Base-by-base conservation (phyloP, 2,888 invertebrate species). In the Cyclophora punctaria region DNA sequence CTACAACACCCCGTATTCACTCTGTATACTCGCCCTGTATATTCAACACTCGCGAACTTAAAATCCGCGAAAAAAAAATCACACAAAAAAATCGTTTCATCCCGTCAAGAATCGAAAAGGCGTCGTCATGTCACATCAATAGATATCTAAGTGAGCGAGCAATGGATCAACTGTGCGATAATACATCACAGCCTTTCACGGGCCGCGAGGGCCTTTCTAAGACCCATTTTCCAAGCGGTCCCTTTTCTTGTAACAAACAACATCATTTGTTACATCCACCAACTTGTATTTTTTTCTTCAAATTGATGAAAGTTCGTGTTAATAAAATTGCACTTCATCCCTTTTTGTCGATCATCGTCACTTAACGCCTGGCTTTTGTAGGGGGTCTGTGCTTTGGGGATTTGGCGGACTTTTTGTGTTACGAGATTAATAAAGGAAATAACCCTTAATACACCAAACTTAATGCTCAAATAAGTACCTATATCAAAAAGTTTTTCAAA, bases 261-360 rank as follows among this genome's bases (percentile, higher is more conserved):
- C 85, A 87, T 87, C 87, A 86, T 88, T 87, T 88, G 87, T 88
- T 86, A 88, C 68, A 65, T 64, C 66, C 76, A 6, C 34, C 20
- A 44, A 75, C 75, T 82, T 78, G 80, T 71, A 77, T 82, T 78
- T 81, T 84, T 82, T 82, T 80, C 77, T 69, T 69, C 73, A 69
- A 71, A 73, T 75, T 78, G 79, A 80, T 82, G 83, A 82, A 80
- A 83, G 83, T 76, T 69, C 67, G 75, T 82, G 86, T 85, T 88
- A 83, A 86, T 86, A 88, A 85, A 87, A 86, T 84, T 78, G 84
- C 86, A 83, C 83, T 86, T 81, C 83, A 86, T 85, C 75, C 80
- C 56, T 83, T 87, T 88, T 87, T 84, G 87, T 86, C 80, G 87
- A 88, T 88, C 88, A 88, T 82, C 85, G 84, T 87, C 87, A 87